These are phyloP conservation scores for Helleia helle DNA, from an alignment of 2,888 invertebrate species.

Conservation along the genomic window DNA sequence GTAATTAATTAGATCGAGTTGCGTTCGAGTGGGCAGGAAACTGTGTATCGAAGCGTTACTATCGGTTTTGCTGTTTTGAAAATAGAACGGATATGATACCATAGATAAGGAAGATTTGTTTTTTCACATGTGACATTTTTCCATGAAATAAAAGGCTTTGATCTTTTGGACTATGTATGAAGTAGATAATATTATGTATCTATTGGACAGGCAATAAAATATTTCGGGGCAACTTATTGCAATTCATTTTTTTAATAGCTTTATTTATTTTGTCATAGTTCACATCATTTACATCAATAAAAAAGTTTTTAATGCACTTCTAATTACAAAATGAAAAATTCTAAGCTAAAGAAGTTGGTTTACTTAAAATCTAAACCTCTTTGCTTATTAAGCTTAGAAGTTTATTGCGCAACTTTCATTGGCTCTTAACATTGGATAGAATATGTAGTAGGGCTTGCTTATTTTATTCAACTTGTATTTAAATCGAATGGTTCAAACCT, in stretches of 20 bases:
- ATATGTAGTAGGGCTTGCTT: not conserved
- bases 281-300: no score
- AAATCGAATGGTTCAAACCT: slow-evolving; percentile 1
- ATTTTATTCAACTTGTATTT: not conserved
- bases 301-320: no score
- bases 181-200: no score
- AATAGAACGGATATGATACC: slow-evolving; percentile 11
- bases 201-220: no score
- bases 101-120: not conserved
- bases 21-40: slow-evolving; percentile 31
- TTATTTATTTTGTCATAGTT: no score
- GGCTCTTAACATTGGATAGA: not conserved
- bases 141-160: no score
- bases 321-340: no score
- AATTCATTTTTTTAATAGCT: no score
- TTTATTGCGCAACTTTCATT: not conserved
- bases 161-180: no score
- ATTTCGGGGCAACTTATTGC: no score
- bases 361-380: not conserved
- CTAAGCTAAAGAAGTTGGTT: no score
- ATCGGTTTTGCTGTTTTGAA: slow-evolving; percentile 23
- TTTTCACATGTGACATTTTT: no score
- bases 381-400: not conserved
- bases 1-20: slow-evolving; percentile 36
- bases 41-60: slow-evolving; percentile 36